Conservation (phyloP, 1,140 invertebrate genomes). For the Habropoda laboriosa region DNA sequence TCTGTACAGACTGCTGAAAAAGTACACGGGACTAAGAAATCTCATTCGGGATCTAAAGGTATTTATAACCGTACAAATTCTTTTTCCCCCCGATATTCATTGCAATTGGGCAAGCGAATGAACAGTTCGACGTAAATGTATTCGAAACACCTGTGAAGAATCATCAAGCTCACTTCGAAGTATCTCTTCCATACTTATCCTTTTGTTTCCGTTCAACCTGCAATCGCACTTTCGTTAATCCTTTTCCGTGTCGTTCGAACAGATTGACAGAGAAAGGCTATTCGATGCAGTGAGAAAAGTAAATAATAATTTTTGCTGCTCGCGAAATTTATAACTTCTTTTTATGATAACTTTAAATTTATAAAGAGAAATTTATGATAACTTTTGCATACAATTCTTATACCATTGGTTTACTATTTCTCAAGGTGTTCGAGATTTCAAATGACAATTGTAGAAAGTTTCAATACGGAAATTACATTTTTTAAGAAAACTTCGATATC, state of each 20-base stretch:
- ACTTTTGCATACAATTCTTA: too few relatives aligned
- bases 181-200: too few relatives aligned
- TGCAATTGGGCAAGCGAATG: neutral
- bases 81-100: neutral
- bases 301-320: neutral
- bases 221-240: too few relatives aligned
- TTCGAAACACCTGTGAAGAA: neutral
- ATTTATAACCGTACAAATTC: neutral
- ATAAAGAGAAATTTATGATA: too few relatives aligned
- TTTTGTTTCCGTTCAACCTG: neutral
- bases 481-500: too few relatives aligned
- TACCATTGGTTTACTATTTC: too few relatives aligned
- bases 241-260: neutral
- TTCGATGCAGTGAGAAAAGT: neutral
- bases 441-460: too few relatives aligned
- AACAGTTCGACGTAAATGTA: neutral
- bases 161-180: too few relatives aligned
- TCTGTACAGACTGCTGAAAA: slow-evolving; percentile 94
- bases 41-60: slow-evolving; percentile 94
- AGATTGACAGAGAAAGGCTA: neutral
- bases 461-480: too few relatives aligned
- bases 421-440: too few relatives aligned
- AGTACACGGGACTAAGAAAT: slow-evolving; percentile 93
- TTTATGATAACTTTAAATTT: too few relatives aligned
- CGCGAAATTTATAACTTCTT: too few relatives aligned